Percentiles rank a stretch among this genome's conserved stretches.
Conservation (phyloP, 2,113 vertebrate genomes). For the Choloepus hoffmanni region DNA sequence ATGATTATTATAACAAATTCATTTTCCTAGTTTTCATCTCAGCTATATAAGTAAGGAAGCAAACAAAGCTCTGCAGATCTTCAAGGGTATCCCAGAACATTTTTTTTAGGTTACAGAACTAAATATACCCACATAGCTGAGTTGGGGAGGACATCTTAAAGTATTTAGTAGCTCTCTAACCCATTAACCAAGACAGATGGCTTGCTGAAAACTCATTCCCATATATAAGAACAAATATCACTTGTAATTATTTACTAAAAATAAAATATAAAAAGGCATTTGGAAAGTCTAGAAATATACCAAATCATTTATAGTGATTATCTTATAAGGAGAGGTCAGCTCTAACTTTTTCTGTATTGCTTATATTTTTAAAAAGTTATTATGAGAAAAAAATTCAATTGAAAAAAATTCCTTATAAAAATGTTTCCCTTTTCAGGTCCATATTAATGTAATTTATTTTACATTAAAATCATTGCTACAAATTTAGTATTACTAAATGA, state of each 20-base stretch:
- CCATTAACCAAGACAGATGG: not conserved
- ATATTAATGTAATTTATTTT: not conserved
- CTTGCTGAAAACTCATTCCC: not conserved
- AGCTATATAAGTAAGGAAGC: not conserved
- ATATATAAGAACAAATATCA: not conserved
- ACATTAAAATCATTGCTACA: not conserved
- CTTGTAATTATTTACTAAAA: slow-evolving; percentile 29
- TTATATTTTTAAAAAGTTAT: slow-evolving; percentile 16
- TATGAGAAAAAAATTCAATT: not conserved
- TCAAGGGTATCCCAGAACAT: not conserved
- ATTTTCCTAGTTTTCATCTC: not conserved
- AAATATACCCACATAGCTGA: not conserved
- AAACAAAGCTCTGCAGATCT: not conserved
- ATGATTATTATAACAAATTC: slow-evolving; percentile 19
- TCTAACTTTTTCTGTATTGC: not conserved
- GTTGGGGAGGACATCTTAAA: not conserved
- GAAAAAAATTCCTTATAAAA: not conserved
- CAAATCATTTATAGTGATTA: slow-evolving; percentile 44
- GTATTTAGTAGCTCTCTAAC: not conserved
- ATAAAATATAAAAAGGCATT: not conserved
- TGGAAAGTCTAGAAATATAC: not conserved
- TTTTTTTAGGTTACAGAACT: not conserved
- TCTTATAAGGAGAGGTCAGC: not conserved
- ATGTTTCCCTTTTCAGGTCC: not conserved
- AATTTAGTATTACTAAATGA: not conserved